Conservation (phyloP, 1,140 invertebrate species). For the Chlorops oryzae region DNA sequence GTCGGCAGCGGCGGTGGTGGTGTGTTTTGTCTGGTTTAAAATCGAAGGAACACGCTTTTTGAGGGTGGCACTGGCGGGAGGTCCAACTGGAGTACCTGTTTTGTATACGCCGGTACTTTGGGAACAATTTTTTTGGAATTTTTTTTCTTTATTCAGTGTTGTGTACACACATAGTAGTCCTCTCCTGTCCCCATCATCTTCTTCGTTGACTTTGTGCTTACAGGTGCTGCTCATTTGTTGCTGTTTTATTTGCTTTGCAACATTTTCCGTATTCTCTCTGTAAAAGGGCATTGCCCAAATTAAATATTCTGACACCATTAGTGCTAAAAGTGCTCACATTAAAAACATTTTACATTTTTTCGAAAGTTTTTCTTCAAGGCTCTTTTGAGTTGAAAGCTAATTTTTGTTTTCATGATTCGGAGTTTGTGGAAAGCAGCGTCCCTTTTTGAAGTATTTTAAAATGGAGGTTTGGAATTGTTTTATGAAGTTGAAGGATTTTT, state of each 20-base stretch:
- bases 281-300: slow-evolving; percentile 17
- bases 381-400: too few relatives aligned
- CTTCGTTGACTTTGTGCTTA: background rate
- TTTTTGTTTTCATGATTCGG: too few relatives aligned
- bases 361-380: too few relatives aligned
- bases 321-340: slow-evolving; percentile 40
- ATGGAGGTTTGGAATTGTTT: too few relatives aligned
- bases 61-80: too few relatives aligned
- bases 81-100: too few relatives aligned
- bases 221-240: slow-evolving; percentile 5
- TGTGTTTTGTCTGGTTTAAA: too few relatives aligned
- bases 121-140: slow-evolving; percentile 15
- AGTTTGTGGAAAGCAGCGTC: too few relatives aligned
- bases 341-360: slow-evolving; percentile 36
- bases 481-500: too few relatives aligned
- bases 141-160: slow-evolving; percentile 3
- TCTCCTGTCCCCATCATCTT: background rate
- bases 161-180: background rate
- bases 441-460: too few relatives aligned
- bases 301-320: slow-evolving; percentile 44
- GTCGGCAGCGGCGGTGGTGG: too few relatives aligned
- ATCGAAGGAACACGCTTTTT: too few relatives aligned
- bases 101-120: slow-evolving; percentile 12
- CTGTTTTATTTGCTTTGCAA: slow-evolving; percentile 2
- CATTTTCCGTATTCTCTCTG: slow-evolving; percentile 1